Evolutionary conservation across 2,888 invertebrate genomes (phyloP), one percentile per base, ranked within the genome.

Genomic region (Oeneis ivallda): DNA sequence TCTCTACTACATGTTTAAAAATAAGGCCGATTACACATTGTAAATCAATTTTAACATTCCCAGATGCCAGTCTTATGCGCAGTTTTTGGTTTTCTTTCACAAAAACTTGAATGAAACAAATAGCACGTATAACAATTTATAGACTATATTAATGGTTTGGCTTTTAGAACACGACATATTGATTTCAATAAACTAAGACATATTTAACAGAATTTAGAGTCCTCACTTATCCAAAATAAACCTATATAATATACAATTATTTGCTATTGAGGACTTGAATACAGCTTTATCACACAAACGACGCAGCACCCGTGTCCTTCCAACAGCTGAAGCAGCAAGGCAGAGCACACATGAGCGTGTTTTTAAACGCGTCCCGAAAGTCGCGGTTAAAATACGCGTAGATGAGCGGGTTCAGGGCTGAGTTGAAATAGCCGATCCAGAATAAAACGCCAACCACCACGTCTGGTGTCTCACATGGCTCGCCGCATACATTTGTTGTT

Each of bases 381-480:
- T 99, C 99, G 52, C 98, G 94, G 88, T 98, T 98, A 92, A 98
- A 98, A 87, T 98, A 98, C 71, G 98, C 98, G 89, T 98, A 98
- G 78, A 99, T 98, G 72, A 98, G 92, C 0, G 98, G 98, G 87
- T 99, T 99, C 66, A 98, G 93, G 61, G 97, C 97, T 13, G 98
- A 98, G 90, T 98, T 98, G 92, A 97, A 97, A 92, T 99, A 99
- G 68, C 99, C 99, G 76, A 99, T 96, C 99, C 98, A 98, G 92
- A 99, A 99, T 15, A 98, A 94, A 19, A 96, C 94, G 11, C 97
- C 96, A 63, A 98, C 97, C 8, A 99, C 95, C 57, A 96, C 94
- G 19, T 95, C 94, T 0, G 98, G 98, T 61, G 96, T 96, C 74
- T 95, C 94, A 87, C 98, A 98, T 4, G 94, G 93, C 61, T 95